These are phyloP conservation scores for Ormyrus nitidulus DNA, from an alignment of 2,888 invertebrate species.

Conservation along the genomic window DNA sequence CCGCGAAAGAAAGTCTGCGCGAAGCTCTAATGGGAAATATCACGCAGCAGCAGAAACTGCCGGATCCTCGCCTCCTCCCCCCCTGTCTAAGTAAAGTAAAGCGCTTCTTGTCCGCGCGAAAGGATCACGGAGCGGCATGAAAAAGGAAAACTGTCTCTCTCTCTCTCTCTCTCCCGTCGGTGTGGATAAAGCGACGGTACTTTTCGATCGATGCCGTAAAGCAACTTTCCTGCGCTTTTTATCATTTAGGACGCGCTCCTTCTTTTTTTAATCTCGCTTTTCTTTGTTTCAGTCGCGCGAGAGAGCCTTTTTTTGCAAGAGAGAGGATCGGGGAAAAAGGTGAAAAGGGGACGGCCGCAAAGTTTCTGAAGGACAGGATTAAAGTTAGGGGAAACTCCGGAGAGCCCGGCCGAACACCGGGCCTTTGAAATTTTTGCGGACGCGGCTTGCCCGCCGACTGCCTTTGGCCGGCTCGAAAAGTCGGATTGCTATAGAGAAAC, in stretches of 20 bases:
- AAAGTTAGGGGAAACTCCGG: slow-evolving; percentile 23
- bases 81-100: slow-evolving; percentile 15
- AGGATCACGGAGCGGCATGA: slow-evolving; percentile 19
- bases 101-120: slow-evolving; percentile 9
- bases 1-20: neutral
- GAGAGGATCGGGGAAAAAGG: too few relatives aligned
- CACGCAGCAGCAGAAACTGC: neutral
- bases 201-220: slow-evolving; percentile 30
- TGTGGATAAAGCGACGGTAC: neutral
- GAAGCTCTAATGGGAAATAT: slow-evolving; percentile 1
- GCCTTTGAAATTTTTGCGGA: slow-evolving; percentile 17
- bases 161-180: too few relatives aligned
- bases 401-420: neutral
- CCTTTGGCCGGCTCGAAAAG: neutral
- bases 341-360: slow-evolving; percentile 19
- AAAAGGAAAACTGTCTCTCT: neutral
- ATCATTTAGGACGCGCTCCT: too few relatives aligned
- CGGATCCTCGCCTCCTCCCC: neutral
- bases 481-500: slow-evolving; percentile 19
- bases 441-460: neutral
- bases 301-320: neutral
- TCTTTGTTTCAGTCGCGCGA: neutral
- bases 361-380: slow-evolving; percentile 30
- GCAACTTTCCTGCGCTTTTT: neutral
- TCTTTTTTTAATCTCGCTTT: neutral